Base-by-base conservation (phyloP, 92 coral and sea anemone species). In the Phenganax stokvisi region DNA sequence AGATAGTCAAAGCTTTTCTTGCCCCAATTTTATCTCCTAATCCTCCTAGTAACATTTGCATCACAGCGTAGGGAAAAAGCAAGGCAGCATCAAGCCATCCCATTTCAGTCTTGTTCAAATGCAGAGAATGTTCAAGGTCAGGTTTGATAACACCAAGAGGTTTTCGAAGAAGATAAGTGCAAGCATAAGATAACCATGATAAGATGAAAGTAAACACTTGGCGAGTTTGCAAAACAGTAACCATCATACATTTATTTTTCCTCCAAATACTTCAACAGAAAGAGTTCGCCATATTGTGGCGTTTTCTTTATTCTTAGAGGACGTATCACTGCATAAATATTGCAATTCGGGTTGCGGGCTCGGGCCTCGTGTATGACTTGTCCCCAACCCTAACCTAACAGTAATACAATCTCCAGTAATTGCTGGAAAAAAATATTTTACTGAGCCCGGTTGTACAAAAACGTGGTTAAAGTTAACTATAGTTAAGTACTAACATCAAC, bases 91-190 rank as follows among this genome's bases (percentile, higher is more conserved):
- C 98, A 64, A 94, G 86, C 87, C 89, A 90, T 6, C 98, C 98
- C 27, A 94, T 88, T 16, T 89, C 90, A 51, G 98, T 84, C 78
- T 89, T 88, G 59, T 90, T 80, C 74, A 94, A 75, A 27, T 83
- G 82, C 76, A 83, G 88, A 27, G 80, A 15, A 61, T 82, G 61
- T 31, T 90, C 89, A 84, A 94, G 76, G 85, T 91, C 97, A 78
- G 97, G 90, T 79, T 94, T 94, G 72, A 94, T 96, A 80, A 93
- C 98, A 47, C 98, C 98, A 15, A 93, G 89, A 0, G 98, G 98
- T 44, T 93, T 93, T 54, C 98, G 90, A 30, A 93, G 93, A 69
- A 93, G 71, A 82, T 93, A 93, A 10, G 98, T 93, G 9, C 92
- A 88, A 16, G 98, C 97, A 64, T 93, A 93, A 29, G 97, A 89